phyloP scores from a whole-genome alignment of 53 echinoderm and acorn worm genomes.

The Mesocentrotus franciscanus region DNA sequence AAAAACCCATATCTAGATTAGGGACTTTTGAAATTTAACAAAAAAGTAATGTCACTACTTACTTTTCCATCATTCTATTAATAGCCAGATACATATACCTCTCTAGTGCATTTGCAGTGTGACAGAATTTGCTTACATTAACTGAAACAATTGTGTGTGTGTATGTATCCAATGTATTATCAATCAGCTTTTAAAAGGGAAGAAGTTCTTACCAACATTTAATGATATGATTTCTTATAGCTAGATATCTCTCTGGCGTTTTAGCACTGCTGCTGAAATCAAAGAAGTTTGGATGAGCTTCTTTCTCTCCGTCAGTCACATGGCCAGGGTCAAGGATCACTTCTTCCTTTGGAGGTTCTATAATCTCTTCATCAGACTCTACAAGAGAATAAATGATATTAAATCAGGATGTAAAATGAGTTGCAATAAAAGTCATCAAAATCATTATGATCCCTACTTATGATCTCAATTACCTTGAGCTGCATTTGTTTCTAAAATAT shows the following conservation, averaged over 20 bases:
- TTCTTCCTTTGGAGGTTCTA: conserved; percentile 32
- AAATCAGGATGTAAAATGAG: not conserved
- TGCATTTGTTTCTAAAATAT: too few species aligned
- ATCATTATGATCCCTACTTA: too few species aligned
- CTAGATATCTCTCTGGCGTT: conserved; percentile 83
- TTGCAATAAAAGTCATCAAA: not conserved
- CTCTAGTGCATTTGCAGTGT: too few species aligned
- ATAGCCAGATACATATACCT: too few species aligned
- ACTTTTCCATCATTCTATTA: too few species aligned
- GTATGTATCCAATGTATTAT: too few species aligned
- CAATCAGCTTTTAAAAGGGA: not conserved
- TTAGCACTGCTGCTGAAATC: conserved; percentile 62
- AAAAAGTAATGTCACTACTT: too few species aligned
- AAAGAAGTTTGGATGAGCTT: conserved; percentile 78
- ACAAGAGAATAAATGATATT: not conserved
- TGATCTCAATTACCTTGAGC: too few species aligned
- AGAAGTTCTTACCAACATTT: conserved; percentile 75
- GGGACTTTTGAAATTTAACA: too few species aligned
- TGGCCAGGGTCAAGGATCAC: not conserved
- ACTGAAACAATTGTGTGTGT: too few species aligned
- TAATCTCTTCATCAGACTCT: conserved; percentile 52
- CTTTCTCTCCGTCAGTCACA: conserved; percentile 79
- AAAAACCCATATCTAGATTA: too few species aligned
- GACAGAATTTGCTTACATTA: too few species aligned
- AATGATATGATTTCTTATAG: conserved; percentile 87